phyloP scores from a whole-genome alignment of 2,888 invertebrate species.

The Syrista parreyssii region DNA sequence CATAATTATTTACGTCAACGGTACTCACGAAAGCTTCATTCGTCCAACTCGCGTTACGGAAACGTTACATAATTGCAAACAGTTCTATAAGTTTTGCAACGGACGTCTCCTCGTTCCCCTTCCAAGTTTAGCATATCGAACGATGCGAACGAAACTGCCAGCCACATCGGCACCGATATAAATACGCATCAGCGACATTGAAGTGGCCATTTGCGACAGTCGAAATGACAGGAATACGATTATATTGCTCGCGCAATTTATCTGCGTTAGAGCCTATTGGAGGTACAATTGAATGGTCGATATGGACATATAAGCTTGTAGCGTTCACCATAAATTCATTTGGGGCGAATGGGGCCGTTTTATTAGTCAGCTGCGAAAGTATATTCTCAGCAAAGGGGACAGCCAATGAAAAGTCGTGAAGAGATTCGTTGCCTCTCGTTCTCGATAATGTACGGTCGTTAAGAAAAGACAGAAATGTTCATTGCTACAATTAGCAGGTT shows the following conservation, averaged over 20 bases:
- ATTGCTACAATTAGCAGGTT: neutral
- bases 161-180: neutral
- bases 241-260: conserved; percentile 36
- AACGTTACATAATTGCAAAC: neutral
- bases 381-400: neutral
- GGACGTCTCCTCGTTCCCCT: neutral
- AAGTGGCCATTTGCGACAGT: neutral
- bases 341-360: conserved; percentile 26
- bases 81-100: neutral
- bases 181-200: conserved; percentile 2
- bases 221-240: conserved; percentile 2
- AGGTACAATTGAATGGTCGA: conserved; percentile 40
- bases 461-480: neutral
- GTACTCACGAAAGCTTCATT: neutral
- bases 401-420: neutral
- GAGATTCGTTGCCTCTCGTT: neutral
- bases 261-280: conserved; percentile 52
- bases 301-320: conserved; percentile 22
- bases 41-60: neutral
- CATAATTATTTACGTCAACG: neutral
- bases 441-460: neutral
- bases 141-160: neutral
- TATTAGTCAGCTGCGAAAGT: neutral
- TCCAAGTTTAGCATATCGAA: neutral
- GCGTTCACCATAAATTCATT: conserved; percentile 52